phyloP scores from a whole-genome alignment of 2,888 invertebrate genomes.

The Netelia fuscicornis region DNA sequence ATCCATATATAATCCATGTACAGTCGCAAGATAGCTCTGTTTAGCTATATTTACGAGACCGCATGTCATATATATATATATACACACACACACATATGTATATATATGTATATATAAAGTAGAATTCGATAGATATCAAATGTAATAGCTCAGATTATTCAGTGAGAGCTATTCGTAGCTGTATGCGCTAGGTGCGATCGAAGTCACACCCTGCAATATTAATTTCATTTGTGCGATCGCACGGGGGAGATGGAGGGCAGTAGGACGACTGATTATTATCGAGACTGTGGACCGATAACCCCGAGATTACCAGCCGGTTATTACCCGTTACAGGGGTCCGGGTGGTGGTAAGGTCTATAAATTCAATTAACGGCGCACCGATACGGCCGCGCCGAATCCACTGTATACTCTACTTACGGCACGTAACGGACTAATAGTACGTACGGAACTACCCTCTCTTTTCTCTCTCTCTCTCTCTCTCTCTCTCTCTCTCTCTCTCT shows the following conservation, averaged over 20 bases:
- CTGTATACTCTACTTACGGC: constrained; percentile 44
- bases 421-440: constrained; percentile 44
- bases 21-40: no score
- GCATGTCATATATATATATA: background rate
- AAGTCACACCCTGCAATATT: constrained; percentile 27
- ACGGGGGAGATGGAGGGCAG: background rate
- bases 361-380: constrained; percentile 66
- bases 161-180: background rate
- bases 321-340: constrained; percentile 59
- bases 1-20: no score
- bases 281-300: constrained; percentile 62
- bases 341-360: constrained; percentile 52
- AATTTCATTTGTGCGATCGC: constrained; percentile 53
- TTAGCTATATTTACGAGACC: no score
- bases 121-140: background rate
- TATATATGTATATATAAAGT: background rate
- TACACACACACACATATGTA: background rate
- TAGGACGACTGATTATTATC: constrained; percentile 53
- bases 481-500: no score
- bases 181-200: background rate
- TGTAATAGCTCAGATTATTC: background rate
- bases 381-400: constrained; percentile 57
- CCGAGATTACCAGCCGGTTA: constrained; percentile 66
- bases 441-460: constrained; percentile 37
- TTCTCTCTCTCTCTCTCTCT: background rate